phyloP scores from a whole-genome alignment of 23 tunicate genomes.

The Trididemnum clinides region DNA sequence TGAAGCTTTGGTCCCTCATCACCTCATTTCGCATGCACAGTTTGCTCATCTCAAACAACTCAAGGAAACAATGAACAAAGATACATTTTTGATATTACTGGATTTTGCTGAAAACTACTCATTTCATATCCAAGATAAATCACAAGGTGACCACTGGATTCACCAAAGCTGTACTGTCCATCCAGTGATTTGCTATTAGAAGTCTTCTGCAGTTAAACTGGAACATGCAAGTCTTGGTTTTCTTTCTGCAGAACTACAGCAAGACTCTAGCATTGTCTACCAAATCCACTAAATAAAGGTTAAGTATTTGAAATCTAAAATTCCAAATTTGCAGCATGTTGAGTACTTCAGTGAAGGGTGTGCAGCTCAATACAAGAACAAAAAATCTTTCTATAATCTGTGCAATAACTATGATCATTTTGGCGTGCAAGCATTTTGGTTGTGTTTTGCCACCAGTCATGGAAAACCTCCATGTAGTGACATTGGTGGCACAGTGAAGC shows the following conservation, averaged over 20 bases:
- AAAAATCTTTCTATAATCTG: neutral
- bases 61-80: neutral
- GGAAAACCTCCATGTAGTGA: neutral
- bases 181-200: neutral
- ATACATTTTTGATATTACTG: neutral
- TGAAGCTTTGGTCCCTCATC: neutral
- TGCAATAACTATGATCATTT: slow-evolving; percentile 10
- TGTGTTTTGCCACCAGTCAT: too few species aligned
- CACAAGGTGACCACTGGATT: neutral
- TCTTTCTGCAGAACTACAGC: slow-evolving; percentile 1
- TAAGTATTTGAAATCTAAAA: neutral
- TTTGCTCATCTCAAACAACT: neutral
- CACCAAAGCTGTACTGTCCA: neutral
- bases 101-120: slow-evolving; percentile 12
- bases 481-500: slow-evolving; percentile 20
- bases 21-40: neutral
- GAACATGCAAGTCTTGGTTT: neutral
- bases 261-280: neutral
- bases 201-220: neutral
- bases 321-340: slow-evolving; percentile 1
- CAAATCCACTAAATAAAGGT: neutral
- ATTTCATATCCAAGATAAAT: slow-evolving; percentile 7
- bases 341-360: neutral
- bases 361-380: slow-evolving; percentile 6
- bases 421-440: slow-evolving; percentile 10